A percentile compares a stretch with the other conserved stretches of the same genome.
phyloP scores from a whole-genome alignment of 2,797 vertebrate genomes.

The Rhinophrynus dorsalis region DNA sequence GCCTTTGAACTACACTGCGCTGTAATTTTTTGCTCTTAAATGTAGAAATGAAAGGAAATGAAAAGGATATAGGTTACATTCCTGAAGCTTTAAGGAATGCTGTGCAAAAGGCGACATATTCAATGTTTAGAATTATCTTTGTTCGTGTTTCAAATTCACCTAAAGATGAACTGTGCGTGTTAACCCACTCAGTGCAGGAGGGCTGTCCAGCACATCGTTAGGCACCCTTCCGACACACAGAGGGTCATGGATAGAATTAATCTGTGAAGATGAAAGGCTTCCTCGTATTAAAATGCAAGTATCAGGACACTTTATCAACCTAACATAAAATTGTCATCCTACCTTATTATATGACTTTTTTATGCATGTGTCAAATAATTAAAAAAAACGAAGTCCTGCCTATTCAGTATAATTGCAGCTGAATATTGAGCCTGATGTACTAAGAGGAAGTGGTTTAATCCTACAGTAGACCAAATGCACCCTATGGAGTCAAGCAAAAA shows the following conservation, averaged over 20 bases:
- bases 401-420: constrained; percentile 75
- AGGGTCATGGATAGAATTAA: too few relatives aligned
- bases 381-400: constrained; percentile 76
- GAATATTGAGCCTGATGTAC: too few relatives aligned
- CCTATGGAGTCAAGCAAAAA: too few relatives aligned
- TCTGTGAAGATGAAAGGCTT: constrained; percentile 72
- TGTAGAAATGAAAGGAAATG: constrained; percentile 55
- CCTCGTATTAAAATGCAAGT: constrained; percentile 79
- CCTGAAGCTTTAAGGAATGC: constrained; percentile 52
- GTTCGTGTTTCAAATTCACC: constrained; percentile 69
- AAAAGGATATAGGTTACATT: constrained; percentile 42
- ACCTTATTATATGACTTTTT: constrained; percentile 81
- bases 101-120: constrained; percentile 47
- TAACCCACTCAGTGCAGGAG: too few relatives aligned
- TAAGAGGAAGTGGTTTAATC: too few relatives aligned
- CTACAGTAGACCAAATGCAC: too few relatives aligned
- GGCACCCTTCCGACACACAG: too few relatives aligned
- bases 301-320: constrained; percentile 79
- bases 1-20: constrained; percentile 51
- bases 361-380: constrained; percentile 79
- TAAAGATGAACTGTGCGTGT: constrained; percentile 73
- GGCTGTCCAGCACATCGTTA: too few relatives aligned
- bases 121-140: constrained; percentile 69
- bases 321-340: constrained; percentile 81
- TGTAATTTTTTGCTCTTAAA: constrained; percentile 42